Conservation (phyloP, 2,113 vertebrate genomes). For the Rhinichthys klamathensis region DNA sequence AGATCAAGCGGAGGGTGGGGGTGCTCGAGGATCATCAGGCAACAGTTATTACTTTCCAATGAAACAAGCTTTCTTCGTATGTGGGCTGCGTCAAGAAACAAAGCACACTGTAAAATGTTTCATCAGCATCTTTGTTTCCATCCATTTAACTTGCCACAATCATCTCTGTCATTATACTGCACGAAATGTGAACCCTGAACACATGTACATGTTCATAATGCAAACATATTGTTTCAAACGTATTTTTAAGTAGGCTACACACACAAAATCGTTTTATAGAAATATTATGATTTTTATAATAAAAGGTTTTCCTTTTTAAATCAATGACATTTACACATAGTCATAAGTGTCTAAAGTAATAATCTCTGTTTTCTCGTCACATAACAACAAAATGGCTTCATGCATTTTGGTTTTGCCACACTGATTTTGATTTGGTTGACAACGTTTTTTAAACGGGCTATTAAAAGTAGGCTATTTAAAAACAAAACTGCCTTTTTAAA, state of each 20-base stretch:
- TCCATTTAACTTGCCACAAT: background rate
- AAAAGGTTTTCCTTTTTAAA: background rate
- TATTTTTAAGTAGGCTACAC: background rate
- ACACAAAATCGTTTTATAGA: too few relatives aligned
- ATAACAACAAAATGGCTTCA: background rate
- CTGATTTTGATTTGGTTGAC: background rate
- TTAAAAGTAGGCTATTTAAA: background rate
- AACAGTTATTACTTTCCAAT: constrained; percentile 43
- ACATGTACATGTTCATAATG: background rate
- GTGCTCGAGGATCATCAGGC: constrained; percentile 41
- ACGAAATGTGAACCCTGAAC: background rate
- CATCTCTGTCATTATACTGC: background rate
- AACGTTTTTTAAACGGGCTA: background rate
- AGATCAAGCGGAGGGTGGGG: constrained; percentile 71
- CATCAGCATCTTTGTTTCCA: constrained; percentile 24
- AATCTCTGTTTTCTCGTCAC: background rate
- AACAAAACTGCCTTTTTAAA: background rate
- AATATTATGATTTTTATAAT: background rate
- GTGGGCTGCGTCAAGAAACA: constrained; percentile 16
- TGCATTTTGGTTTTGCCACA: background rate
- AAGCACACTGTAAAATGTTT: constrained; percentile 23
- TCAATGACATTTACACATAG: background rate
- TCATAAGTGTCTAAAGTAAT: background rate
- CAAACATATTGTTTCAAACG: background rate
- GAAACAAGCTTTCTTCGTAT: constrained; percentile 28